Base-by-base conservation (phyloP, 2,797 vertebrate genomes). In the Parambassis ranga region DNA sequence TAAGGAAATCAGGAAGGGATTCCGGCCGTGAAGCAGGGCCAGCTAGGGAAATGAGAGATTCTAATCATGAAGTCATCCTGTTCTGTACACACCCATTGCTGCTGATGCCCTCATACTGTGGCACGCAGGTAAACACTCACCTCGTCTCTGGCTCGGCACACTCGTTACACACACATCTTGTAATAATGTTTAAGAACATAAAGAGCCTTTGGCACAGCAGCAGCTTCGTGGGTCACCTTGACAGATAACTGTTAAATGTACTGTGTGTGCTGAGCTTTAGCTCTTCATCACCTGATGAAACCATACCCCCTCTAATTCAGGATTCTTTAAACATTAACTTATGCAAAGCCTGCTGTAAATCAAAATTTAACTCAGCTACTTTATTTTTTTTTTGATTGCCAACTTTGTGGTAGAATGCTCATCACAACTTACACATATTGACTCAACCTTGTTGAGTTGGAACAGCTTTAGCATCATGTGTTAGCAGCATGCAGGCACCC, bases 21-120 rank as follows among this genome's bases (percentile, higher is more conserved):
- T n/a, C 38, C 70, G 36, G 57, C 65, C 36, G 50, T 42, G 71
- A 52, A 57, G 26, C 72, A 19, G 51, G 53, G 61, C n/a, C 16
- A 13, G 42, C 62, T 68, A 80, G 73, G 77, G 77, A 89, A 86
- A 82, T 79, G 39, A 73, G 59, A 68, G 75, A 84, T 82, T 10
- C 10, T 53, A 77, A 73, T 71, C 63, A 31, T 63, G 19, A 59
- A 68, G 62, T 50, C 56, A 44, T 27, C 3, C 28, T 10, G n/a
- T 43, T 58, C 26, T 35, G 22, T 44, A 39, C 59, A 53, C 61
- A 31, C 48, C n/a, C 67, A 50, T n/a, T 57, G 52, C 50, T 26
- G 51, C 62, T 24, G 28, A 71, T 68, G 37, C 80, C 64, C 75
- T 65, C 62, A 65, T 58, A 14, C 33, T 1, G 43, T 49, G 5